A percentile compares a stretch with the other conserved stretches of the same genome.
phyloP scores from a whole-genome alignment of 2,888 invertebrate genomes.

The Apamea monoglypha region DNA sequence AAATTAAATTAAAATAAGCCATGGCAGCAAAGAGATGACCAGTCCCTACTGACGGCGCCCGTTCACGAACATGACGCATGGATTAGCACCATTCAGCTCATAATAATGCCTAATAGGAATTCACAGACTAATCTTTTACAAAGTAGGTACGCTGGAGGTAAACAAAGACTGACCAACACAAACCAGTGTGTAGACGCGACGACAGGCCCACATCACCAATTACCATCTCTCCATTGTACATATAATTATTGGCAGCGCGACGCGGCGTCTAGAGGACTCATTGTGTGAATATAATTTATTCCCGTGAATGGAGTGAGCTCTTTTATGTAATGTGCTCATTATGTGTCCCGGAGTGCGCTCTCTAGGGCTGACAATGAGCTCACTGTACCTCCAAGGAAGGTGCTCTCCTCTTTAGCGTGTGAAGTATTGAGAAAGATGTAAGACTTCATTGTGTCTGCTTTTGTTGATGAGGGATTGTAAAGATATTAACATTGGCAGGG shows the following conservation, averaged over 20 bases:
- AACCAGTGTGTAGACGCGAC: constrained; percentile 19
- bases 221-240: constrained; percentile 62
- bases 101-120: too few relatives aligned
- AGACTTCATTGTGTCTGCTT: constrained; percentile 20
- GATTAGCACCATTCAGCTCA: too few relatives aligned
- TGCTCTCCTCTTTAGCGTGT: constrained; percentile 21
- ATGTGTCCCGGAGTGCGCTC: constrained; percentile 70
- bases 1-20: too few relatives aligned
- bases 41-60: too few relatives aligned
- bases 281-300: constrained; percentile 82
- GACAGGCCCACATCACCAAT: constrained; percentile 46
- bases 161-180: constrained; percentile 39
- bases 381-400: constrained; percentile 5
- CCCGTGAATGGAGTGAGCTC: constrained; percentile 81
- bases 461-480: constrained; percentile 9
- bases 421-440: constrained; percentile 11
- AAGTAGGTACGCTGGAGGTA: neutral
- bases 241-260: constrained; percentile 64
- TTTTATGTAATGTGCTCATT: constrained; percentile 82
- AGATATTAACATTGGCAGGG: constrained; percentile 4
- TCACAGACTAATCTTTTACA: neutral
- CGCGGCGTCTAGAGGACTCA: constrained; percentile 64
- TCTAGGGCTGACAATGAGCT: constrained; percentile 72
- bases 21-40: too few relatives aligned
- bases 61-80: too few relatives aligned